Evolutionary conservation across 2,888 invertebrate species (phyloP), one percentile per base, ranked within the genome.

Genomic region (Mycalesis mineus): DNA sequence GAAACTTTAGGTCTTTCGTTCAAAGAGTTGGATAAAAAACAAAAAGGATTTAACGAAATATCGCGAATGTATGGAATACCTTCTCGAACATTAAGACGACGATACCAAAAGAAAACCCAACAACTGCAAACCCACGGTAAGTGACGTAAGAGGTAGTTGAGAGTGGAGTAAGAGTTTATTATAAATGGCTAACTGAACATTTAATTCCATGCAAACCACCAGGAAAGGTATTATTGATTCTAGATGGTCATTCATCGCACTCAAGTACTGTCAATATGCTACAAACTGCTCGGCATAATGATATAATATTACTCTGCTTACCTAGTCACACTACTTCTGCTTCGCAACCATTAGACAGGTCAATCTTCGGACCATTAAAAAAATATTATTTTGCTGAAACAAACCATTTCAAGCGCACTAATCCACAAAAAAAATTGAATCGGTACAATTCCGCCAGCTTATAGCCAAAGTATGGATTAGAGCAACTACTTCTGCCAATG

Each of bases 161-260:
- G n/a, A n/a, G n/a, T n/a, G n/a, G n/a, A n/a, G n/a, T n/a, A n/a
- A n/a, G n/a, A n/a, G n/a, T n/a, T n/a, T n/a, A n/a, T n/a, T n/a
- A n/a, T n/a, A n/a, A n/a, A n/a, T n/a, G n/a, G n/a, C n/a, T n/a
- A n/a, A n/a, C n/a, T n/a, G n/a, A n/a, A n/a, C n/a, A n/a, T n/a
- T n/a, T n/a, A n/a, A n/a, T n/a, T n/a, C n/a, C n/a, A n/a, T n/a
- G n/a, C n/a, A n/a, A n/a, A n/a, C n/a, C n/a, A n/a, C 39, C 44
- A 37, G 72, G 70, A 28, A 71, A 69, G 57, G 64, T 63, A 33
- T 48, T 71, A 11, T 60, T 73, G 6, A 65, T 73, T 60, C 55
- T 73, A 14, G 73, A 75, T 60, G 71, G 70, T 17, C 72, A 74
- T 58, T 64, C 64, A 50, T 71, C 70, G 11, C 72, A 67, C 29